Conservation (phyloP, 2,113 vertebrate species). For the Zapus hudsonius region DNA sequence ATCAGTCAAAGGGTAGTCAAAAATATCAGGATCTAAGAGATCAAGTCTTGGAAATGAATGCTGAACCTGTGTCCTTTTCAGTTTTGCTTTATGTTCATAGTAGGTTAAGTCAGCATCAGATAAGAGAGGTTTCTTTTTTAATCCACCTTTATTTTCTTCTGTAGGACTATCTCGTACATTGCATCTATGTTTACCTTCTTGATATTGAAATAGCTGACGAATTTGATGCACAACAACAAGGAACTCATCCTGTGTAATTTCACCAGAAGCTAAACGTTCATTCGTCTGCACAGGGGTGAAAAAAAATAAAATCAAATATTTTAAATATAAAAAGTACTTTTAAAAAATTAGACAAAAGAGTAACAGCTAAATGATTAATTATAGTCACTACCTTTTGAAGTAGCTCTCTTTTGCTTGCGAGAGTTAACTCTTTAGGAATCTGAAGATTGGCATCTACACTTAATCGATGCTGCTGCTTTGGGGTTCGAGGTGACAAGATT, state of each 20-base stretch:
- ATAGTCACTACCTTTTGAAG: conserved; percentile 91
- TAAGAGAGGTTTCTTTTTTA: conserved; percentile 91
- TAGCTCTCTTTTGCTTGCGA: conserved; percentile 95
- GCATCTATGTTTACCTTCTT: conserved; percentile 94
- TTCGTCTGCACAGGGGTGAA: conserved; percentile 88
- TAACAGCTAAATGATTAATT: conserved; percentile 18
- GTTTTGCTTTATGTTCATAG: conserved; percentile 96
- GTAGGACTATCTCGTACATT: conserved; percentile 90
- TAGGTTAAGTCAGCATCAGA: conserved; percentile 93
- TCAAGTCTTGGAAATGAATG: conserved; percentile 90
- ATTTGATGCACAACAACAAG: conserved; percentile 96
- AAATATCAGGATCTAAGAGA: conserved; percentile 87
- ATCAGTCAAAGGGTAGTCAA: conserved; percentile 87
- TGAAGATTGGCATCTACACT: conserved; percentile 98
- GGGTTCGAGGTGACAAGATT: conserved; percentile 88
- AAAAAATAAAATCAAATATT: conserved; percentile 63
- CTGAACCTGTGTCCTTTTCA: conserved; percentile 95
- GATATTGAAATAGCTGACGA: conserved; percentile 96
- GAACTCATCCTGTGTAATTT: conserved; percentile 96
- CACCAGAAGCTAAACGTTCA: conserved; percentile 92
- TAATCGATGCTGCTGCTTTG: conserved; percentile 94
- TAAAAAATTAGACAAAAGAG: conserved; percentile 22
- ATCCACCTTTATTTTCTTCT: conserved; percentile 86
- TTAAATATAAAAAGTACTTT: conserved; percentile 54
- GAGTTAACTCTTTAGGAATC: conserved; percentile 95